Evolutionary conservation across 2,888 invertebrate genomes (phyloP), one percentile per base, ranked within the genome.

Genomic region (Tenodera sinensis): DNA sequence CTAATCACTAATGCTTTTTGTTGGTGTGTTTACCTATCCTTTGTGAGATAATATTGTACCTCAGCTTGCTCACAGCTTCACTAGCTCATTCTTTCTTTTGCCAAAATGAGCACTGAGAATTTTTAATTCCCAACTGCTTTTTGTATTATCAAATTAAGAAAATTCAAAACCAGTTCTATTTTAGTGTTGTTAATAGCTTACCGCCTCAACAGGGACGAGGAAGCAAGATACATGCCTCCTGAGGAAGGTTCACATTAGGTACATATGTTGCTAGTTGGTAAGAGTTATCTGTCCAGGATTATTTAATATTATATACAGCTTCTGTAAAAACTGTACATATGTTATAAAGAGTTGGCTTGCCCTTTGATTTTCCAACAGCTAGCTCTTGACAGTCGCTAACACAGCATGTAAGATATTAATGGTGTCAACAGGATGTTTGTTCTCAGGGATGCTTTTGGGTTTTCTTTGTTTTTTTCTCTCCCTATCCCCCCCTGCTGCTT

Each of bases 1-100:
- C 85, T 88, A 85, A 85, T 85, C 81, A 85, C 88, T 88, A 88
- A 88, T 88, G 88, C 88, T 88, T 81, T 25, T 88, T 88, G 54
- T 85, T 87, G 87, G 83, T 87, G 87, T 87, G 82, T 87, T 83
- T 20, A 71, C 28, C 42, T 82, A 3, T 25, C 27, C 87, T 12
- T 27, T 83, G 87, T 87, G 83, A 83, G 28, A 83, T 71, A 71
- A 71, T 71, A 71, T 6, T 3, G 54, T 71, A 71, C 54, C 54
- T 71, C 54, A 71, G 54, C 54, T 71, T 71, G 54, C 54, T 71
- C 20, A 71, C 54, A 71, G 54, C 54, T 71, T 71, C 25, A 20
- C 25, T 71, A 71, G 54, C 15, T 71, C 54, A 71, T 71, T 71
- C 25, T 71, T 71, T 71, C 54, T 25, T 42, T 42, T 42, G 42